Evolutionary conservation across 1,140 invertebrate species (phyloP).

Genomic region (Vollenhovia emeryi): DNA sequence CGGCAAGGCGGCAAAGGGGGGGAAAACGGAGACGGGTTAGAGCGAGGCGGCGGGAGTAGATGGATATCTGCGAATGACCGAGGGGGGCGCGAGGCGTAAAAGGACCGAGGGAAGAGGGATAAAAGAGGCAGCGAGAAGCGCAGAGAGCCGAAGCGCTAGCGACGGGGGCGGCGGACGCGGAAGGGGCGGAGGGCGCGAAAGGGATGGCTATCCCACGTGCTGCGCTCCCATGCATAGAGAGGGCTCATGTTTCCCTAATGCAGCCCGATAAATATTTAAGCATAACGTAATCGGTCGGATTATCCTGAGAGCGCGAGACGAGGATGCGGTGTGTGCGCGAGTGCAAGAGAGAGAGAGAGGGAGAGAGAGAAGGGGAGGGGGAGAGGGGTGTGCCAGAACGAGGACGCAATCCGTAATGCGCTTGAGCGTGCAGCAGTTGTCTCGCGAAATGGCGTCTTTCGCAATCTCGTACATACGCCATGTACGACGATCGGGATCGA

Average conservation of each 20-base stretch:
- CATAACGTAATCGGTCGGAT: slow-evolving; percentile 83
- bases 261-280: slow-evolving; percentile 84
- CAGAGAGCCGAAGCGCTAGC: slow-evolving; percentile 48
- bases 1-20: not conserved
- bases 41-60: slow-evolving; percentile 7
- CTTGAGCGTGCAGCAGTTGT: slow-evolving; percentile 70
- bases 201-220: slow-evolving; percentile 80
- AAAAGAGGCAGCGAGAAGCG: slow-evolving; percentile 46
- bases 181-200: slow-evolving; percentile 67
- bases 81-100: not conserved
- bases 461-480: slow-evolving; percentile 77
- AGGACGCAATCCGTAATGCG: slow-evolving; percentile 70
- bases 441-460: slow-evolving; percentile 80
- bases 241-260: slow-evolving; percentile 85
- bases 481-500: slow-evolving; percentile 73
- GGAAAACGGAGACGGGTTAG: not conserved
- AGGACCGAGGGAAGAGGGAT: slow-evolving; percentile 7
- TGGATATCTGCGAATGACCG: slow-evolving; percentile 31
- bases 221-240: slow-evolving; percentile 83
- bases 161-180: slow-evolving; percentile 58
- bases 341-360: slow-evolving; percentile 23
- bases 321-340: slow-evolving; percentile 39
- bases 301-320: slow-evolving; percentile 72
- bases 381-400: slow-evolving; percentile 42
- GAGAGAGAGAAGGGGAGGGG: not conserved